Conservation (phyloP, 2,797 vertebrate species). For the Melanotaenia nigrans region DNA sequence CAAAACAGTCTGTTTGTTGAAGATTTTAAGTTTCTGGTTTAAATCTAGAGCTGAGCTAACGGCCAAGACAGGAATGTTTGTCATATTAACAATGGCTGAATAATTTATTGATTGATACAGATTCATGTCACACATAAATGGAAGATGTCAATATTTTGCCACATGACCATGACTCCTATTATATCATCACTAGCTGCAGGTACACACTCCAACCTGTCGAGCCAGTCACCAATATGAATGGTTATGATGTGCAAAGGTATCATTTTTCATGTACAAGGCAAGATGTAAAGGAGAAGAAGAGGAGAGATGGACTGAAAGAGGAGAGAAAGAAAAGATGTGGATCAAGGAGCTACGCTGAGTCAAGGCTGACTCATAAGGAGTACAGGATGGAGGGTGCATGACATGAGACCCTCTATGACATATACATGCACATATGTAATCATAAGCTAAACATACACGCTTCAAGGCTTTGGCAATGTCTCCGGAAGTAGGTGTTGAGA, state of each 20-base stretch:
- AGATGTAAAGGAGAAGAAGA: conserved; percentile 30
- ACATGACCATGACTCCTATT: neutral
- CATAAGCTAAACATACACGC: conserved; percentile 30
- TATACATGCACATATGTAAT: conserved; percentile 19
- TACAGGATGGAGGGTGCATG: conserved; percentile 63
- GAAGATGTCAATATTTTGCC: conserved; percentile 26
- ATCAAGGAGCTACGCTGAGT: conserved; percentile 52
- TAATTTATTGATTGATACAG: conserved; percentile 31
- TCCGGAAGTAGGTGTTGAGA: conserved; percentile 66
- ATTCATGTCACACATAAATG: conserved; percentile 30
- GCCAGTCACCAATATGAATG: conserved; percentile 8
- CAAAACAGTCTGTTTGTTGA: conserved; percentile 25
- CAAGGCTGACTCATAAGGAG: conserved; percentile 69
- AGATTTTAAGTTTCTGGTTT: conserved; percentile 19
- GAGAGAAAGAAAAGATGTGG: conserved; percentile 39
- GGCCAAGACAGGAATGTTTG: conserved; percentile 19
- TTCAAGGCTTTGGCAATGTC: conserved; percentile 43
- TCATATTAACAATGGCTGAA: conserved; percentile 30
- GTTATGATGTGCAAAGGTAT: conserved; percentile 20
- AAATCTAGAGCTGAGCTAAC: conserved; percentile 7
- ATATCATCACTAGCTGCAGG: conserved; percentile 1
- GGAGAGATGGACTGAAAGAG: conserved; percentile 38
- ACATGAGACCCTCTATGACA: conserved; percentile 38
- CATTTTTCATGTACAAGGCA: conserved; percentile 36
- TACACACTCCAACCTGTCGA: conserved; percentile 37